Evolutionary conservation across 2,888 invertebrate genomes (phyloP).

Genomic region (Rhogogaster chlorosoma): DNA sequence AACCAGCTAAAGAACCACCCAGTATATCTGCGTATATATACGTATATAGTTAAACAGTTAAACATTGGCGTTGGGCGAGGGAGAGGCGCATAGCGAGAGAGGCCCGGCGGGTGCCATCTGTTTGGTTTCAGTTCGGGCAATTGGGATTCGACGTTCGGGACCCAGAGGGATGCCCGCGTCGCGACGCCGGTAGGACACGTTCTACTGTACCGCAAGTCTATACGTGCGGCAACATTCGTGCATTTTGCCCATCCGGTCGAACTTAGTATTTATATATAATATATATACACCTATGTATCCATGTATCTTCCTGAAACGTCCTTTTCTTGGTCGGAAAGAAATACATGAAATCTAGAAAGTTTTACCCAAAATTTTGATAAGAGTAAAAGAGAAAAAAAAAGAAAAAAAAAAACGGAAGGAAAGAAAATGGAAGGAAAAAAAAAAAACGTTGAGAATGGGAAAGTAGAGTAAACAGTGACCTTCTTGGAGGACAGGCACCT

Average conservation of each 20-base stretch:
- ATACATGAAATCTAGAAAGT: background rate
- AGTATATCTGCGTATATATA: background rate
- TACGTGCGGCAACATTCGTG: slow-evolving; percentile 42
- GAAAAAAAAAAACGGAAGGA: background rate
- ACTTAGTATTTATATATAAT: background rate
- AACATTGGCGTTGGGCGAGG: slow-evolving; percentile 9
- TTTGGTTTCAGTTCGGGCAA: slow-evolving; percentile 51
- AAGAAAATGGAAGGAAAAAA: background rate
- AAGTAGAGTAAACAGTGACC: slow-evolving; percentile 33
- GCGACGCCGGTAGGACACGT: slow-evolving; percentile 44
- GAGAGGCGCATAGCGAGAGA: background rate
- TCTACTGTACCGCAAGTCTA: slow-evolving; percentile 42
- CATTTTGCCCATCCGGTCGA: slow-evolving; percentile 30
- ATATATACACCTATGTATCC: background rate
- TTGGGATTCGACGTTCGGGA: slow-evolving; percentile 49
- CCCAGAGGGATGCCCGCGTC: slow-evolving; percentile 40
- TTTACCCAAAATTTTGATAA: background rate
- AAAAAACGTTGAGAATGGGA: background rate
- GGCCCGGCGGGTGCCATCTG: slow-evolving; percentile 48
- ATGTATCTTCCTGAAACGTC: background rate
- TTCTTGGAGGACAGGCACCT: slow-evolving; percentile 1
- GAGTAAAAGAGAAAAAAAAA: background rate
- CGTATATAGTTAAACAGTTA: slow-evolving; percentile 40
- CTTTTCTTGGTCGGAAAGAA: background rate
- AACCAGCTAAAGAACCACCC: background rate